These are phyloP conservation scores for Salvelinus fontinalis DNA, from an alignment of 2,113 vertebrate genomes.

Conservation along the genomic window DNA sequence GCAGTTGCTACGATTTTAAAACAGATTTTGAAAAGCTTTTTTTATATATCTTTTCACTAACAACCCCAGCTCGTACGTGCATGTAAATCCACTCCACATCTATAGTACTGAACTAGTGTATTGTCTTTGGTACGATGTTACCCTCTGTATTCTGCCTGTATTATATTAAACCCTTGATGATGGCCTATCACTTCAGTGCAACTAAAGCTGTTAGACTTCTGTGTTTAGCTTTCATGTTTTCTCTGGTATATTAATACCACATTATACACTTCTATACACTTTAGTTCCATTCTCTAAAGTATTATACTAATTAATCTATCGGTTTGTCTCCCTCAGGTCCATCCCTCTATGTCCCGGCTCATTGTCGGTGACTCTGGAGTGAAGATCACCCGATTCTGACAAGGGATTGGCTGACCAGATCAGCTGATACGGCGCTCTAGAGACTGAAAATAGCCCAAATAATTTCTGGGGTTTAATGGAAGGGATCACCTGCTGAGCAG, in stretches of 20 bases:
- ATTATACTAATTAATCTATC: constrained; percentile 13
- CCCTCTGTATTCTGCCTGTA: no score
- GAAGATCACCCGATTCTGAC: constrained; percentile 76
- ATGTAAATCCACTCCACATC: no score
- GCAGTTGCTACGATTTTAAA: no score
- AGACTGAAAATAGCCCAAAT: constrained; percentile 52
- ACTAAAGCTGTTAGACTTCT: not conserved
- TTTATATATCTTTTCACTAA: no score
- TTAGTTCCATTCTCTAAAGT: not conserved
- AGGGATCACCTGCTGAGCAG: constrained; percentile 64
- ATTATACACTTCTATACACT: not conserved
- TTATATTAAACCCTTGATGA: no score
- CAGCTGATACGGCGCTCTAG: constrained; percentile 46
- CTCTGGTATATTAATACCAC: not conserved
- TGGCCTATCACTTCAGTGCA: no score
- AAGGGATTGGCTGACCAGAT: constrained; percentile 47
- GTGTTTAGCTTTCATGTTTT: not conserved
- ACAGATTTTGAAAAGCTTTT: no score
- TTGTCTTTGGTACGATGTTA: no score
- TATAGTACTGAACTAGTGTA: no score
- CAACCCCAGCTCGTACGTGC: no score
- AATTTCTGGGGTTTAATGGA: constrained; percentile 65
- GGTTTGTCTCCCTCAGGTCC: constrained; percentile 65
- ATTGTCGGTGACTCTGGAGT: constrained; percentile 76
- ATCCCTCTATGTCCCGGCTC: constrained; percentile 74